Conservation (phyloP, 2,888 invertebrate species). For the Chaitophorus viminalis region DNA sequence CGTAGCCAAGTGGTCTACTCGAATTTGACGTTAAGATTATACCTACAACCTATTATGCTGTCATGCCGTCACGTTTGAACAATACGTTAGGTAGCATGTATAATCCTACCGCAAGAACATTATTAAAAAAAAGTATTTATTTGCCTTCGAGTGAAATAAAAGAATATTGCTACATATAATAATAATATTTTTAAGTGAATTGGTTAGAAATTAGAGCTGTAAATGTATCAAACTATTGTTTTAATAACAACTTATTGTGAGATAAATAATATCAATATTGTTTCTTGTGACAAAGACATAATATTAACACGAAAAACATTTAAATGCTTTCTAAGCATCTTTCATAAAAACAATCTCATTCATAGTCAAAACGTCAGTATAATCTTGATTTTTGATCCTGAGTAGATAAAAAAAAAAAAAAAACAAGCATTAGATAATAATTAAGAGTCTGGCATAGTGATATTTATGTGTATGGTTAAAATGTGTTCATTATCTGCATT, state of each 20-base stretch:
- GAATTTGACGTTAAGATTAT: slow-evolving; percentile 61
- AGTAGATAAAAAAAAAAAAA: neutral
- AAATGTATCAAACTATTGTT: neutral
- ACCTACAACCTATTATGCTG: slow-evolving; percentile 50
- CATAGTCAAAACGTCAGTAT: neutral
- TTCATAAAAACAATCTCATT: neutral
- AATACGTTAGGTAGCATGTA: slow-evolving; percentile 2
- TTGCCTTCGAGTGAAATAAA: slow-evolving; percentile 15
- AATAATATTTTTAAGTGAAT: neutral
- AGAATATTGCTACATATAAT: neutral
- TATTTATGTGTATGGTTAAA: no score
- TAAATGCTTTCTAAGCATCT: neutral
- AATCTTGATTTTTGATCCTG: neutral
- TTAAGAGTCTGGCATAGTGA: no score
- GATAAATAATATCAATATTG: neutral
- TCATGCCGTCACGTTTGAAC: slow-evolving; percentile 56
- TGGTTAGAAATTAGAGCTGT: neutral
- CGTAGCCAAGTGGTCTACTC: slow-evolving; percentile 45
- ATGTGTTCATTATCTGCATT: no score
- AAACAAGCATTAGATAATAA: no score
- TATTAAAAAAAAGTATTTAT: slow-evolving; percentile 36
- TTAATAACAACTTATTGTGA: neutral
- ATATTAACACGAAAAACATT: no score
- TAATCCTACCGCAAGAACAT: neutral
- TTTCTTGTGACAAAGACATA: neutral